A percentile compares a stretch with the other conserved stretches of the same genome.
Evolutionary conservation across 2,797 vertebrate species (phyloP).

Genomic region (Tamandua tetradactyla): DNA sequence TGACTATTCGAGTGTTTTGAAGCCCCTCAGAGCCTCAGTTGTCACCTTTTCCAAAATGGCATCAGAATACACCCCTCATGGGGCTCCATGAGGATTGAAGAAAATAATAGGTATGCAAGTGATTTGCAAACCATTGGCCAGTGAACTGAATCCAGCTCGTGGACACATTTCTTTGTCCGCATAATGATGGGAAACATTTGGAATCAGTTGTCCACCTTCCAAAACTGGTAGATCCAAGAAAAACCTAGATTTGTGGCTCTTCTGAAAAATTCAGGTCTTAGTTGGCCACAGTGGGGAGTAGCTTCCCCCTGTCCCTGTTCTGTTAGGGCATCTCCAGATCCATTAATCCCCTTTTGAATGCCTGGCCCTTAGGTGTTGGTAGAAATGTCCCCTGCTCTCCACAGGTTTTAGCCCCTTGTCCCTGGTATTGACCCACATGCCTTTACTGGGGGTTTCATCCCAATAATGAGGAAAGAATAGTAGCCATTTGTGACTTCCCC

Average conservation of each 20-base stretch:
- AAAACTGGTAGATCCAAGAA: background rate
- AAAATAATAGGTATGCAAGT: background rate
- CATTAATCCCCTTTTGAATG: background rate
- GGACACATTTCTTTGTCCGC: background rate
- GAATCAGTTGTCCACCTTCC: background rate
- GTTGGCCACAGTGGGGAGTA: background rate
- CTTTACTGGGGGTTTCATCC: background rate
- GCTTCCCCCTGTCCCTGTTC: background rate
- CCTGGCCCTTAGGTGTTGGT: background rate
- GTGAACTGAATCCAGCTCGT: background rate
- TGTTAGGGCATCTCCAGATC: background rate
- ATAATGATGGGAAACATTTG: background rate
- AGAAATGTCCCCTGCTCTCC: background rate
- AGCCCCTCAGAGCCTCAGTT: background rate
- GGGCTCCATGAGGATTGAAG: background rate
- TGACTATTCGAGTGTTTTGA: background rate
- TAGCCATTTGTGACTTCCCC: background rate
- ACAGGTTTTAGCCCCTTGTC: background rate
- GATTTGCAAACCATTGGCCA: background rate
- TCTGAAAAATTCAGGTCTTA: background rate
- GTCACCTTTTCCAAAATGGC: background rate
- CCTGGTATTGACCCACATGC: rapidly evolving
- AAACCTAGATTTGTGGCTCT: background rate
- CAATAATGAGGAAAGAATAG: background rate
- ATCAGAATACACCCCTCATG: background rate